These are phyloP conservation scores for Cryptotermes secundus DNA, from an alignment of 1,140 invertebrate species.

Conservation along the genomic window DNA sequence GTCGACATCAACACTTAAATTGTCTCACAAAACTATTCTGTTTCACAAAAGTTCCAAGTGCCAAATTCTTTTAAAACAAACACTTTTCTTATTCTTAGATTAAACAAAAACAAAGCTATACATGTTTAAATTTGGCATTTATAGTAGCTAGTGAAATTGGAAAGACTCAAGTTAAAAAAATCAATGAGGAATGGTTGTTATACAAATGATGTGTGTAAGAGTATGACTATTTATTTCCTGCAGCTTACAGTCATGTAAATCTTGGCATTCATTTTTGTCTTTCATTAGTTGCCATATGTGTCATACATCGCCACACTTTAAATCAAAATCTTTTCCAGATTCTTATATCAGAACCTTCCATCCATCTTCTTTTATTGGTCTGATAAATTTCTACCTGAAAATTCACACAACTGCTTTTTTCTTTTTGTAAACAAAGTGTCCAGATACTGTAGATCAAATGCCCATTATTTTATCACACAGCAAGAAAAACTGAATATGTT, in stretches of 20 bases:
- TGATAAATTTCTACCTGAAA: background rate
- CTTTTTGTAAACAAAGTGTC: background rate
- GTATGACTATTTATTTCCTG: constrained; percentile 20
- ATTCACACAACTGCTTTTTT: background rate
- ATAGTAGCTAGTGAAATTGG: background rate
- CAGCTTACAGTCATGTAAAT: background rate
- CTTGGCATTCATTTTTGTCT: background rate
- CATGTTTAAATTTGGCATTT: background rate
- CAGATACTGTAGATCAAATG: background rate
- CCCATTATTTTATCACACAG: background rate
- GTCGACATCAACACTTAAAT: background rate
- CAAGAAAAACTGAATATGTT: background rate
- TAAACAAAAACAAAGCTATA: background rate
- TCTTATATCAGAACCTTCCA: background rate
- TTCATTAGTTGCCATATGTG: background rate
- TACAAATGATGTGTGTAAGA: background rate
- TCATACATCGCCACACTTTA: background rate
- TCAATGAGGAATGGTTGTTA: background rate
- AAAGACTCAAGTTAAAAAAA: background rate
- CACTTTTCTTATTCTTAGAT: background rate
- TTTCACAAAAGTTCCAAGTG: background rate
- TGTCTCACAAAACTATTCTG: background rate
- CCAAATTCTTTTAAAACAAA: background rate
- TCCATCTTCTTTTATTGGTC: background rate
- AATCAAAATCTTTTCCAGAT: background rate